Conservation (phyloP, 2,113 vertebrate genomes). For the Oryzias curvinotus region DNA sequence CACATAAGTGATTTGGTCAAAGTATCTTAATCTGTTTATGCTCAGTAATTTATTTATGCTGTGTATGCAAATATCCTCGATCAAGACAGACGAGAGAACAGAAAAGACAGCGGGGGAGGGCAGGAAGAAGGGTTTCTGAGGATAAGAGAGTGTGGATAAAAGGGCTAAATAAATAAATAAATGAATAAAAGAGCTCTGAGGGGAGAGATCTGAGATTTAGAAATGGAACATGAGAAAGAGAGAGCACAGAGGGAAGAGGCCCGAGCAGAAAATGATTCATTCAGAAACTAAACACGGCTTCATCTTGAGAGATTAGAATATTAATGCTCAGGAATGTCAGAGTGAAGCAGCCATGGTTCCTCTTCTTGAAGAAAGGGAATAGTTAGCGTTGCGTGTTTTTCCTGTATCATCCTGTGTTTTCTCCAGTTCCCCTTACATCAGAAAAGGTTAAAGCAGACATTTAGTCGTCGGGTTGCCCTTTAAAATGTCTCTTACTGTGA, state of each 20-base stretch:
- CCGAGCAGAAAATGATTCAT: conserved; percentile 40
- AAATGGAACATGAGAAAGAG: conserved; percentile 26
- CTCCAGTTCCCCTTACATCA: neutral
- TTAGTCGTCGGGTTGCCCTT: no score
- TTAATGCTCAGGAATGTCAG: conserved; percentile 31
- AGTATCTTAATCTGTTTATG: conserved; percentile 38
- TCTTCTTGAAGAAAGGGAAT: conserved; percentile 10
- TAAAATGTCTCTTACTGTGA: no score
- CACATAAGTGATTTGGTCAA: conserved; percentile 41
- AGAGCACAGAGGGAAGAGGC: conserved; percentile 14
- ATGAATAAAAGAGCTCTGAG: conserved; percentile 17
- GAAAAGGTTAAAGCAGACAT: no score
- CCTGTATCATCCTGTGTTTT: neutral
- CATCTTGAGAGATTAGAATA: conserved; percentile 32
- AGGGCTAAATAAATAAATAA: neutral
- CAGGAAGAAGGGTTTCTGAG: conserved; percentile 14
- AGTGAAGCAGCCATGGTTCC: neutral
- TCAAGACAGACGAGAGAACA: conserved; percentile 3
- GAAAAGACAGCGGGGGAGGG: conserved; percentile 18
- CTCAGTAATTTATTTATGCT: conserved; percentile 41
- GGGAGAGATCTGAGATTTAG: conserved; percentile 43
- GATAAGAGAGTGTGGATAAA: conserved; percentile 7
- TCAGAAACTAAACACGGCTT: conserved; percentile 41
- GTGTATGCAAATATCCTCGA: conserved; percentile 23
- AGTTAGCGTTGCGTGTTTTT: neutral